Conservation (phyloP, 2,113 vertebrate species). For the Gobio gobio region DNA sequence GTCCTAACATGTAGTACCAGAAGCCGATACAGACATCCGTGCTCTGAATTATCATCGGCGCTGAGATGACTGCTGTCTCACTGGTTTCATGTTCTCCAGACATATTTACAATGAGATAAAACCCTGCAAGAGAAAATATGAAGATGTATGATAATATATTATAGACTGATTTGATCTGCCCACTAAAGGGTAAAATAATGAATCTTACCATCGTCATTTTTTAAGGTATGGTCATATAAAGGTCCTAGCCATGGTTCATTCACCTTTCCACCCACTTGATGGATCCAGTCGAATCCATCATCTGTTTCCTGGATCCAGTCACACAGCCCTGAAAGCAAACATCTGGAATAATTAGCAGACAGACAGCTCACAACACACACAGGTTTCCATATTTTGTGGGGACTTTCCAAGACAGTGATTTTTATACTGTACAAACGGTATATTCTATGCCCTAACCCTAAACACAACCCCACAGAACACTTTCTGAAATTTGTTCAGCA, state of each 20-base stretch:
- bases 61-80: constrained; percentile 65
- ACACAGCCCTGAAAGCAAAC: constrained; percentile 68
- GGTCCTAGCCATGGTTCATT: constrained; percentile 67
- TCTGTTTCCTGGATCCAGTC: constrained; percentile 69
- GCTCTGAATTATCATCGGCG: constrained; percentile 41
- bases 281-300: constrained; percentile 68
- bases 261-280: constrained; percentile 62
- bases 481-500: no score
- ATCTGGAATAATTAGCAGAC: constrained; percentile 18
- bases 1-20: constrained; percentile 77
- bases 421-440: no score
- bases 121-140: constrained; percentile 58
- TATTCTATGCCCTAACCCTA: no score
- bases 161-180: background rate
- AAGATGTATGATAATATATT: background rate
- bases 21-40: constrained; percentile 72
- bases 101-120: constrained; percentile 72
- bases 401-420: no score
- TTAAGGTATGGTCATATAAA: constrained; percentile 73
- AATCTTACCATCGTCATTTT: constrained; percentile 69
- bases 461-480: no score
- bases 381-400: no score
- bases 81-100: constrained; percentile 57
- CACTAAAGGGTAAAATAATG: background rate
- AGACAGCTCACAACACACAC: background rate